phyloP scores from a whole-genome alignment of 2,113 vertebrate species.

The Edolisoma coerulescens region DNA sequence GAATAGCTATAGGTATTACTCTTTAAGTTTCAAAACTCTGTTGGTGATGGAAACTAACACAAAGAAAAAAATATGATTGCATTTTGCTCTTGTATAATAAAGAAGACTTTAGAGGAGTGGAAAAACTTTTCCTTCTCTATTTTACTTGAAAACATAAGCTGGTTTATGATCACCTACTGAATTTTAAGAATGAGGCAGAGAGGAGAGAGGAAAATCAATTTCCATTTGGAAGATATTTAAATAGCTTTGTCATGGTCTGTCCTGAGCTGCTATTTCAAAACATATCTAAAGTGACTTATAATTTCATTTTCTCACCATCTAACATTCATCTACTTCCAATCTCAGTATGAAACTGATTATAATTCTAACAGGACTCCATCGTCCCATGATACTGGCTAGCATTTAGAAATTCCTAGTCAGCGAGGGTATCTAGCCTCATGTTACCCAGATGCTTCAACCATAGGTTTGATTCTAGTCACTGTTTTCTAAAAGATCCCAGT shows the following conservation, averaged over 20 bases:
- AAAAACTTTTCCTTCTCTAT: neutral
- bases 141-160: neutral
- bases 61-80: neutral
- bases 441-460: neutral
- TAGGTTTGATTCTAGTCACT: neutral
- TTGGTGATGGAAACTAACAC: neutral
- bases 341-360: neutral
- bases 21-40: neutral
- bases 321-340: neutral
- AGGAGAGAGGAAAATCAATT: neutral
- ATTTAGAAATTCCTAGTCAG: neutral
- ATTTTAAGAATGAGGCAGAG: neutral
- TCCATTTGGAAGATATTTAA: constrained; percentile 14
- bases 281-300: neutral
- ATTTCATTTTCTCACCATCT: neutral
- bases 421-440: neutral
- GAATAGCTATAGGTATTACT: neutral
- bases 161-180: neutral
- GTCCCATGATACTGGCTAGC: neutral
- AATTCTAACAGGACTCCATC: neutral
- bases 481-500: neutral
- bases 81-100: neutral
- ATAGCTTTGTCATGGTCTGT: neutral
- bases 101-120: neutral
- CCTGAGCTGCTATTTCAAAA: neutral